A percentile compares a stretch with the other conserved stretches of the same genome.
Evolutionary conservation across 2,113 vertebrate genomes (phyloP).

Genomic region (Octodon degus): DNA sequence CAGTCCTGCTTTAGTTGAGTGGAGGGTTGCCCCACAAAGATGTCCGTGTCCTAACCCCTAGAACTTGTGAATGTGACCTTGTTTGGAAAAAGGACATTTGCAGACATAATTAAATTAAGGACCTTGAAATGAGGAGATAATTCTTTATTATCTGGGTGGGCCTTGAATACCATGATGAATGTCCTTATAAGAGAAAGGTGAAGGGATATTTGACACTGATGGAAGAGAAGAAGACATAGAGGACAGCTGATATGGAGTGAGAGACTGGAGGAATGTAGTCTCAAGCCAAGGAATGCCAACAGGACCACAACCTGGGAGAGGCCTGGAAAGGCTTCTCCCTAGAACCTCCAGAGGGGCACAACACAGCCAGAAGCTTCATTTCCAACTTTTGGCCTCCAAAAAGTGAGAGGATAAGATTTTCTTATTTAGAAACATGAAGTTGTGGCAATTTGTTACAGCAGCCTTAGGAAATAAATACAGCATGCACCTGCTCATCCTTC

Average conservation of each 20-base stretch:
- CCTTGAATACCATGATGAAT: background rate
- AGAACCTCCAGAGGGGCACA: background rate
- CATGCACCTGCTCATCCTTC: background rate
- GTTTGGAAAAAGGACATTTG: constrained; percentile 5
- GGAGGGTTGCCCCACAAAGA: background rate
- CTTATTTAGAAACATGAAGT: background rate
- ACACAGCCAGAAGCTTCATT: background rate
- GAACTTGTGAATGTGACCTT: background rate
- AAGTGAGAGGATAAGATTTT: background rate
- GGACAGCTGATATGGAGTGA: background rate
- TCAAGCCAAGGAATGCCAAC: background rate
- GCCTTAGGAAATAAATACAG: background rate
- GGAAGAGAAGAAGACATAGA: background rate
- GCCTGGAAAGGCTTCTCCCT: background rate
- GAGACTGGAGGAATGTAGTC: background rate
- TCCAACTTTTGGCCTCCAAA: background rate
- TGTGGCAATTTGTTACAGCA: background rate
- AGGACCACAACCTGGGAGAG: background rate
- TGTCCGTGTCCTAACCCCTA: background rate
- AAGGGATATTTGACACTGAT: background rate
- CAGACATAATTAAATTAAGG: background rate
- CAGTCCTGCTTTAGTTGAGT: background rate
- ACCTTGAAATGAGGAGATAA: background rate
- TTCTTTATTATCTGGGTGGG: background rate
- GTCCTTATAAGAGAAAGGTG: background rate